Conservation (phyloP, 2,113 vertebrate species). For the Halichoeres trimaculatus region DNA sequence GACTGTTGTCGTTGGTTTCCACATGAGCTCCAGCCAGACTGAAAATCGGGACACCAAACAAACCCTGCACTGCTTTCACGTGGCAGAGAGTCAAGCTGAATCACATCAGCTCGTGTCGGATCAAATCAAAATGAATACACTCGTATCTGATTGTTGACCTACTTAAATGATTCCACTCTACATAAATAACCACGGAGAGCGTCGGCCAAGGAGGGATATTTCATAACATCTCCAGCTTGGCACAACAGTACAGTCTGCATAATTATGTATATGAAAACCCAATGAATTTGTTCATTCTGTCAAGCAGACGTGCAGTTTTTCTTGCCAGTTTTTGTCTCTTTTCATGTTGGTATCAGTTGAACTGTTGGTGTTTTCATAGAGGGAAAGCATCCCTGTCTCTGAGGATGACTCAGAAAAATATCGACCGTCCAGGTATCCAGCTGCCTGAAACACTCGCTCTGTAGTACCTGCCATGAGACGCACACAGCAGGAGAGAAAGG, state of each 20-base stretch:
- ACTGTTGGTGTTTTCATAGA: neutral
- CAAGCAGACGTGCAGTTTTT: neutral
- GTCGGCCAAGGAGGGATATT: slow-evolving; percentile 25
- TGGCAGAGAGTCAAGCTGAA: slow-evolving; percentile 44
- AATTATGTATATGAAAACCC: slow-evolving; percentile 11
- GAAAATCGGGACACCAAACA: slow-evolving; percentile 21
- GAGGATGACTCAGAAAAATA: slow-evolving; percentile 18
- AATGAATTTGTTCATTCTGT: neutral
- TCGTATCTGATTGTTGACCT: slow-evolving; percentile 55
- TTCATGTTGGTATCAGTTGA: neutral
- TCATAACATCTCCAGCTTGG: slow-evolving; percentile 38
- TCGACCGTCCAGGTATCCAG: slow-evolving; percentile 3
- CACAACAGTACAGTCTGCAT: slow-evolving; percentile 4
- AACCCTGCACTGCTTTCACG: slow-evolving; percentile 1
- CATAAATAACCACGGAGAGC: slow-evolving; percentile 55
- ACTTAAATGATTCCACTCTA: slow-evolving; percentile 52
- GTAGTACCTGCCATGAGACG: slow-evolving; percentile 34
- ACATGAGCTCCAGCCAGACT: slow-evolving; percentile 13
- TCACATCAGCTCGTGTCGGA: slow-evolving; percentile 42
- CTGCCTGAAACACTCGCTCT: slow-evolving; percentile 12
- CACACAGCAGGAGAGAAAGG: neutral
- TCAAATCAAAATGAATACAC: slow-evolving; percentile 46
- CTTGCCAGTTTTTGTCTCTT: neutral
- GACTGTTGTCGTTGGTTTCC: slow-evolving; percentile 26
- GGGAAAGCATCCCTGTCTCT: neutral